Evolutionary conservation across 2,888 invertebrate genomes (phyloP), one percentile per base, ranked within the genome.

Genomic region (Apomyelois bistriatella): DNA sequence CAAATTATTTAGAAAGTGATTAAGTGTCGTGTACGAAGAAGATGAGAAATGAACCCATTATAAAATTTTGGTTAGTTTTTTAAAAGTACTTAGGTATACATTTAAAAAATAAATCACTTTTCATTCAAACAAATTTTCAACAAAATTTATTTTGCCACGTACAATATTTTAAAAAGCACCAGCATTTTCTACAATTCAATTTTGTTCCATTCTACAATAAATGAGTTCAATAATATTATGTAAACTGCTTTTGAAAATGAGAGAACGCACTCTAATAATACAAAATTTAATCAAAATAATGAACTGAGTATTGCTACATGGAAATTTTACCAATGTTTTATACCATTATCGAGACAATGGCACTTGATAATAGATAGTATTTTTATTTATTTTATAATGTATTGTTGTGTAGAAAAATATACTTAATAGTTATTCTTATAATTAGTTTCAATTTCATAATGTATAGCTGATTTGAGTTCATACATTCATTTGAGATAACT

Each of bases 341-440:
- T 13, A 22, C 22, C 5, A 22, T 22, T 22, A 32, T 32, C 32
- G 10, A 4, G 32, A 1, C 32, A 32, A 32, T 9, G 7, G 32
- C 22, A 4, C 32, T 32, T 3, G 63, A 71, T 72, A 77, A 22
- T 22, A 5, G 22, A 22, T 22, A 22, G 22, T 22, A 22, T 22
- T n/a, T n/a, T n/a, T n/a, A n/a, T n/a, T n/a, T n/a, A n/a, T n/a
- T n/a, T n/a, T n/a, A n/a, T n/a, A n/a, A n/a, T n/a, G n/a, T n/a
- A n/a, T n/a, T n/a, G n/a, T n/a, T n/a, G n/a, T n/a, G n/a, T n/a
- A n/a, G n/a, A n/a, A n/a, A n/a, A n/a, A n/a, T n/a, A n/a, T n/a
- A n/a, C n/a, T n/a, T n/a, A n/a, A n/a, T n/a, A n/a, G n/a, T n/a
- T n/a, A n/a, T n/a, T n/a, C n/a, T n/a, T n/a, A n/a, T n/a, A n/a